Base-by-base conservation (phyloP, 2,888 invertebrate genomes). In the Cataglyphis cursor region DNA sequence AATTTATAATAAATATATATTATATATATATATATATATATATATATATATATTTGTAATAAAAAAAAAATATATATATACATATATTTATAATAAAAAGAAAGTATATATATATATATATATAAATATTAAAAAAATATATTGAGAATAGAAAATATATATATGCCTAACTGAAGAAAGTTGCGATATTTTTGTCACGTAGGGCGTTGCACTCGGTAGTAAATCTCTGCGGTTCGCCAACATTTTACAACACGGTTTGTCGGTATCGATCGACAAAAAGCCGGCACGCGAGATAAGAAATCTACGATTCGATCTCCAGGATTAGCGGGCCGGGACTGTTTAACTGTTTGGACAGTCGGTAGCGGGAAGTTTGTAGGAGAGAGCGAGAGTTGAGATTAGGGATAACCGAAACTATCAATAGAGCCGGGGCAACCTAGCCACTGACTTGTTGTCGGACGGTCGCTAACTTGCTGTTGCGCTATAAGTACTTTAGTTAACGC, bases 361-460 rank as follows among this genome's bases (percentile, higher is more conserved):
- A 78, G 70, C 57, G 31, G 70, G 66, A 82, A 76, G 82, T 82
- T 82, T 51, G n/a, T 51, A 51, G 48, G 48, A 51, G 48, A 51
- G 48, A 51, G 78, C 21, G 51, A 78, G 68, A 76, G 82, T 68
- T 76, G 78, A 82, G 82, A 82, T 82, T 82, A 78, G 78, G 82
- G 82, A 78, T 78, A 76, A 78, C 82, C 68, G 78, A 78, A 82
- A 78, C 82, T 82, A 82, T 82, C 82, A 82, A 82, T 82, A 76
- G 82, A 74, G 74, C 74, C 75, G 62, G 75, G 51, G 74, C 61
- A 81, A 66, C 66, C 76, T 78, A 66, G 68, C 78, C 82, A 66
- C 82, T 15, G 78, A 75, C 64, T 74, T 74, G 81, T 81, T 74
- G 81, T 78, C 72, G 78, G 15, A 41, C 70, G 70, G 78, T 78